Base-by-base conservation (phyloP, 30 jellyfish, hydroid and myxozoan species). In the Aurelia sp. region DNA sequence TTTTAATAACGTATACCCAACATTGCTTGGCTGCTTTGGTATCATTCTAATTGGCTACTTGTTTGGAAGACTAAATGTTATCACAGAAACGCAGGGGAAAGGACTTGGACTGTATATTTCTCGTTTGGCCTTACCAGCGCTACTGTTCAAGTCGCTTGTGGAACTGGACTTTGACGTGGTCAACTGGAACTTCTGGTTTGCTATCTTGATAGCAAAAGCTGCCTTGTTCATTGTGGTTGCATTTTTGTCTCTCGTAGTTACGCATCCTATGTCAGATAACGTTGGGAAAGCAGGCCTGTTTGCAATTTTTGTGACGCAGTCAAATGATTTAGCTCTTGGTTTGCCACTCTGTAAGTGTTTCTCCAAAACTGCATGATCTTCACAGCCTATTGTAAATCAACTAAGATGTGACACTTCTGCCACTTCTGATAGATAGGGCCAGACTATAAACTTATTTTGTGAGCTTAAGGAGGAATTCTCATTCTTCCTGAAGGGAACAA, bases 321-420 rank as follows among this genome's bases (percentile, higher is more conserved):
- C 98, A 77, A 93, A 93, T 57, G 98, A 93, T 70, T 62, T 93
- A 66, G 98, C 98, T 12, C 85, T 93, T 35, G 98, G 98, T 44
- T 64, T 93, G 82, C 98, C 98, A 1, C 85, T 93, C 18, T 87
- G 98, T 93, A 64, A 93, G 98, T 93, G 50, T 44, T 44, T 44
- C 55, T 44, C 3, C 55, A 44, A 8, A 9, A 44, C 15, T 12
- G 9, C 55, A 4, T 44, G 8, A 1, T 44, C 9, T 44, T 12
- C 55, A 44, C 55, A 5, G 10, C 10, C 10, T 40, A 0, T 44
- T 12, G 13, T 44, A 1, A 4, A 44, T 13, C 55, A 44, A 44
- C 55, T 6, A 44, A 44, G 15, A 44, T 44, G 55, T 1, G 7
- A 41, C 52, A 41, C 13, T 35, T n/a, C n/a, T 35, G 1, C 9